Base-by-base conservation (phyloP, 1,140 invertebrate species). In the Condylostylus longicornis region DNA sequence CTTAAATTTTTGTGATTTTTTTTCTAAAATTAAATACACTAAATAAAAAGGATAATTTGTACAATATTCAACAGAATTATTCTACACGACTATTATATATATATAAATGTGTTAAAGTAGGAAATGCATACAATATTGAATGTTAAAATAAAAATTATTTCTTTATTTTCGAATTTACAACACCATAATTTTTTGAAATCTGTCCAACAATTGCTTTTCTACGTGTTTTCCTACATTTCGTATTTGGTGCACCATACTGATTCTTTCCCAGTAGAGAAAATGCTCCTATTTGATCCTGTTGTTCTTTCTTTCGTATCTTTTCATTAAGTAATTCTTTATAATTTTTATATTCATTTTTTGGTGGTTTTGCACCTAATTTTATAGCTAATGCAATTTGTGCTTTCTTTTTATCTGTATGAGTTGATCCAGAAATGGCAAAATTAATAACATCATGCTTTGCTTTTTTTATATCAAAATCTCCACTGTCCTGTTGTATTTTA, bases 401-500 rank as follows among this genome's bases (percentile, higher is more conserved):
- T 56, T 70, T 57, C 28, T 62, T 56, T 42, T 72, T 70, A 38
- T 69, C 67, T 23, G 56, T 48, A n/a, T 63, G 58, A 13, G 67
- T 55, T 10, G 75, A 66, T 30, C 73, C 73, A 33, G 67, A 66
- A 43, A 72, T 72, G 32, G 69, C 74, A 50, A 78, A 75, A 42
- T 73, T 75, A 22, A 77, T 63, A 5, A 79, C 60, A 44, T 79
- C 75, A 48, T 69, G 63, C 35, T 69, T 64, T 0, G 65, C 58
- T 37, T 53, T 65, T 31, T 73, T 72, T 42, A 77, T 74, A 41
- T 73, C 67, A 17, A 69, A 59, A 42, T 64, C 62, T 36, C 33
- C 18, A 41, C 41, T 9, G 10, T 39, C 34, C 41, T 44, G 38
- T 27, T 21, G 19, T 37, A 29, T 42, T 29, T 15, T 38, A 28